phyloP scores from a whole-genome alignment of 2,797 vertebrate genomes.

The Sebastes cheni region DNA sequence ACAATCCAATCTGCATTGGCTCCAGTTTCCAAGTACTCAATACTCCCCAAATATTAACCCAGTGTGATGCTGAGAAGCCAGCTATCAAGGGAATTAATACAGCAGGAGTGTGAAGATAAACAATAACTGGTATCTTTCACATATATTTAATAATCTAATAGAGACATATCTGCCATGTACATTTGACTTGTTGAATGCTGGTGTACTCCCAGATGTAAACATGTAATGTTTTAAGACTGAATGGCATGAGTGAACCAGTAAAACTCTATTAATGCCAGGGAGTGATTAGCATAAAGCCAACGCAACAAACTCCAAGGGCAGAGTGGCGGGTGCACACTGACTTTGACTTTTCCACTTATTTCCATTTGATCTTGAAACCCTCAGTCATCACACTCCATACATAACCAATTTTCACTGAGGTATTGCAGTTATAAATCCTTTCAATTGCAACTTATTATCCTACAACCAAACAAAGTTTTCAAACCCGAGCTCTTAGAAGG shows the following conservation, averaged over 20 bases:
- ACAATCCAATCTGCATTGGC: constrained; percentile 35
- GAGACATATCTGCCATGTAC: neutral
- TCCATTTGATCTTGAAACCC: constrained; percentile 1
- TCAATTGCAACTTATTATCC: constrained; percentile 20
- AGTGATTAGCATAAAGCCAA: constrained; percentile 5
- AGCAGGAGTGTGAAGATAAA: neutral
- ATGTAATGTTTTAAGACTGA: neutral
- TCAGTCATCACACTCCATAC: neutral
- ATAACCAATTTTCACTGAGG: neutral
- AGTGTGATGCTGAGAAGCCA: neutral
- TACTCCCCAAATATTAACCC: constrained; percentile 5
- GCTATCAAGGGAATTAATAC: neutral
- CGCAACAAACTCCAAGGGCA: neutral
- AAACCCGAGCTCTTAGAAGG: neutral
- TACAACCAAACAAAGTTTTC: constrained; percentile 23
- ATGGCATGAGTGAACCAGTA: neutral
- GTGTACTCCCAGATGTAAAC: neutral
- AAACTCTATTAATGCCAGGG: neutral
- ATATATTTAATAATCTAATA: neutral
- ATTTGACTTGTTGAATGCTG: neutral
- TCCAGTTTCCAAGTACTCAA: neutral
- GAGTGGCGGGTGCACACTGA: neutral
- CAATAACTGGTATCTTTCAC: neutral
- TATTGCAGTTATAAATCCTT: constrained; percentile 3
- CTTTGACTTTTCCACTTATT: constrained; percentile 1